Conservation (phyloP, 1,140 invertebrate species). For the Bombus fervidus region DNA sequence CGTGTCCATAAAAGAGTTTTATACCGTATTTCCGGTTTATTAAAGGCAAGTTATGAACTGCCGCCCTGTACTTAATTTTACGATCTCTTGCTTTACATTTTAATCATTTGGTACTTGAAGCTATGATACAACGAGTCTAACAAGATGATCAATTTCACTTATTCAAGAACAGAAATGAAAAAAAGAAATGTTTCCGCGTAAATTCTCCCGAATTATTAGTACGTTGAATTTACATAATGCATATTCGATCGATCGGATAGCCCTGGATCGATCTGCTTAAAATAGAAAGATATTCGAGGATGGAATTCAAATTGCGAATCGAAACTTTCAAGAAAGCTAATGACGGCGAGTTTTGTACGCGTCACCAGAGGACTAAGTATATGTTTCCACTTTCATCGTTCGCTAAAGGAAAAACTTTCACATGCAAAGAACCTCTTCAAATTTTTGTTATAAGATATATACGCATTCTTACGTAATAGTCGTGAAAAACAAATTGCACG, state of each 20-base stretch:
- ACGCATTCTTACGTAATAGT: no score
- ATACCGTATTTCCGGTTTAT: not conserved
- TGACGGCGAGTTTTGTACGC: no score
- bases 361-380: no score
- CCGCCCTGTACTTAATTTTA: not conserved
- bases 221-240: not conserved
- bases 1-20: constrained; percentile 30
- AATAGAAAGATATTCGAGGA: no score
- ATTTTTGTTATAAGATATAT: not conserved
- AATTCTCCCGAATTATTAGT: not conserved
- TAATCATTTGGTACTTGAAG: not conserved
- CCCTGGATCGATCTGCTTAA: no score
- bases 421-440: not conserved
- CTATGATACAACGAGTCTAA: not conserved
- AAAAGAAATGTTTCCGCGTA: not conserved
- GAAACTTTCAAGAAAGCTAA: no score
- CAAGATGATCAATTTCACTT: not conserved
- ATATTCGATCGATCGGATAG: not conserved
- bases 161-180: not conserved
- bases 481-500: not conserved
- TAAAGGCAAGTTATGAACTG: not conserved
- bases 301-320: not conserved
- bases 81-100: not conserved
- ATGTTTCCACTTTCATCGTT: not conserved
- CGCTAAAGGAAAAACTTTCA: not conserved